Conservation (phyloP, 2,888 invertebrate genomes). For the Adelognathus sp. region DNA sequence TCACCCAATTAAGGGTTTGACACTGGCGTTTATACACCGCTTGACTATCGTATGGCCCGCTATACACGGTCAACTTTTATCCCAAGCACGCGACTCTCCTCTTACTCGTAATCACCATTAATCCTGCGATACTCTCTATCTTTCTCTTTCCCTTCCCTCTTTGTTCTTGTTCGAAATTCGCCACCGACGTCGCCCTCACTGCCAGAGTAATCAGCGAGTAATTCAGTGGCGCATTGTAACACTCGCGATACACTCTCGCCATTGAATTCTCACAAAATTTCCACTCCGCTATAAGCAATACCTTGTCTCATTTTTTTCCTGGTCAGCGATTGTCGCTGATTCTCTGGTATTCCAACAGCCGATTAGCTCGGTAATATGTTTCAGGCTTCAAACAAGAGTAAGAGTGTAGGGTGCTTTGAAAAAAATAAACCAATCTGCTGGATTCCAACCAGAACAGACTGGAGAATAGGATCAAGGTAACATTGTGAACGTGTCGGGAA, state of each 20-base stretch:
- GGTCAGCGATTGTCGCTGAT: background rate
- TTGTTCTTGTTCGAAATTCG: slow-evolving; percentile 17
- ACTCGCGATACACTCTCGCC: background rate
- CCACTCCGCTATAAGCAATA: background rate
- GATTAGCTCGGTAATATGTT: background rate
- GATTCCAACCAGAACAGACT: slow-evolving; percentile 5
- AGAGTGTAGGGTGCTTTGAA: background rate
- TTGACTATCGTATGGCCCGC: background rate
- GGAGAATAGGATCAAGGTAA: background rate
- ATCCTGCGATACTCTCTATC: slow-evolving; percentile 12
- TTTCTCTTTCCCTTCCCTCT: slow-evolving; percentile 7
- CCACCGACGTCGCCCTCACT: slow-evolving; percentile 1
- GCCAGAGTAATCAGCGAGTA: slow-evolving; percentile 18
- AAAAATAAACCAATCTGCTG: background rate
- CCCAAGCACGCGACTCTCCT: slow-evolving; percentile 30
- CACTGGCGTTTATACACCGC: slow-evolving; percentile 34
- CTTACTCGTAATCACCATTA: slow-evolving; percentile 39
- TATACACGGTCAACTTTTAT: slow-evolving; percentile 26
- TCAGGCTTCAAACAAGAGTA: slow-evolving; percentile 15
- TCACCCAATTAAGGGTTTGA: slow-evolving; percentile 52
- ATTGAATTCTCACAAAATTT: slow-evolving; percentile 7
- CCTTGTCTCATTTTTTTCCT: background rate
- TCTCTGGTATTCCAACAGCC: background rate
- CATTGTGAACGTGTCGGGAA: slow-evolving; percentile 6
- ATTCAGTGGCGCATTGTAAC: slow-evolving; percentile 22